Base-by-base conservation (phyloP, 2,113 vertebrate genomes). In the Zapus hudsonius region DNA sequence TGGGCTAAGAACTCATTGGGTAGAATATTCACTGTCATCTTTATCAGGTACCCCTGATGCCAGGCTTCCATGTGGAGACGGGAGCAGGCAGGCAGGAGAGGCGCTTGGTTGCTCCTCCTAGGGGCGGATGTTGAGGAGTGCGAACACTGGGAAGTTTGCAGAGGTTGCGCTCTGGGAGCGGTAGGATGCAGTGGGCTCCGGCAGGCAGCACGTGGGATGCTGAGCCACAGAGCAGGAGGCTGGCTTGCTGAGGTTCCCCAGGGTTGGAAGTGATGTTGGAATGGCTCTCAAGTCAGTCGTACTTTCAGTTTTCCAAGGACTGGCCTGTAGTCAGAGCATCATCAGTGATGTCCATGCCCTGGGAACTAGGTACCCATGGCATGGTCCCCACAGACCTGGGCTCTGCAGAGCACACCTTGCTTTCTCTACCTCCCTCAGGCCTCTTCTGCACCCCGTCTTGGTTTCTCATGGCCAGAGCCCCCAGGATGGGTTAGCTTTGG, bases 331-430 rank as follows among this genome's bases (percentile, higher is more conserved):
- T 67, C 42, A 5, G 12, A 7, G 74, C 27, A 10, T 38, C 27
- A 0, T 33, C 0, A 2, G 73, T 52, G 52, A 7, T 7, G 1
- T n/a, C 33, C 2, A 1, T 19, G 61, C 33, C 82, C 59, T 55
- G 7, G 19, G 66, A 25, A 15, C 36, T 19, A 8, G 31, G 59
- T 36, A 7, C n/a, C 0, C 25, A 22, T 23, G 55, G 23, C 47
- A 0, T 38, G 12, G 0, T 3, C 5, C 7, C 52, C 19, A 3
- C 7, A 2, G 72, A 5, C 1, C 0, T 33, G 15, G 52, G 17
- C 47, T 31, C 74, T 22, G 22, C 20, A 33, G 10, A 7, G 55
- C 33, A n/a, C 2, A 52, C 16, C 22, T 31, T 20, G 12, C 61
- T 6, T 0, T n/a, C n/a, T 8, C 38, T 40, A 23, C 1, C 16